Evolutionary conservation across 1,140 invertebrate genomes (phyloP).

Genomic region (Caerostris darwini): DNA sequence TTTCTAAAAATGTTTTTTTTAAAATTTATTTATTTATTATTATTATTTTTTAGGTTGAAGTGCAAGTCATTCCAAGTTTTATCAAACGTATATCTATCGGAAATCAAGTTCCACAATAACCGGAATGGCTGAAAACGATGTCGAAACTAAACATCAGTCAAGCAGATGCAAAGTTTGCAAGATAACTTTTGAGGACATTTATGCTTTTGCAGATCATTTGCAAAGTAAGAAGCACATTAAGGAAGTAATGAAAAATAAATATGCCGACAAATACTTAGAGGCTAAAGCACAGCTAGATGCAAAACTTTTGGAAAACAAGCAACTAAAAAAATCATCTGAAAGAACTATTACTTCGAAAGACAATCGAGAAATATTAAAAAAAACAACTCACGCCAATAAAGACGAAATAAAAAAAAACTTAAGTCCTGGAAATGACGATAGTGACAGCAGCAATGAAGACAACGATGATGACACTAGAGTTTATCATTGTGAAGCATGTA

Average conservation of each 20-base stretch:
- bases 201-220: conserved; percentile 36
- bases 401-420: too few relatives aligned
- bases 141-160: not conserved
- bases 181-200: not conserved
- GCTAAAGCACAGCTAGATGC: conserved; percentile 21
- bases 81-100: too few relatives aligned
- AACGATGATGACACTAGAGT: conserved; percentile 15
- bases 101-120: too few relatives aligned
- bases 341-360: not conserved
- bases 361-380: not conserved
- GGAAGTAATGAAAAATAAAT: conserved; percentile 60
- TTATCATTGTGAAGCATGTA: conserved; percentile 3
- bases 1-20: too few relatives aligned
- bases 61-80: too few relatives aligned
- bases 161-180: conserved; percentile 46
- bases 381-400: too few relatives aligned
- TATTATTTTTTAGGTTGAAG: too few relatives aligned
- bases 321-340: not conserved
- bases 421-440: too few relatives aligned
- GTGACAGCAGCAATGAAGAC: not conserved
- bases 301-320: not conserved
- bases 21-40: too few relatives aligned
- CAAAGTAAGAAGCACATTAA: conserved; percentile 47
- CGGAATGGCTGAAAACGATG: too few relatives aligned
- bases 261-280: conserved; percentile 42